Evolutionary conservation across 1,140 invertebrate genomes (phyloP).

Genomic region (Adoxophyes honmai): DNA sequence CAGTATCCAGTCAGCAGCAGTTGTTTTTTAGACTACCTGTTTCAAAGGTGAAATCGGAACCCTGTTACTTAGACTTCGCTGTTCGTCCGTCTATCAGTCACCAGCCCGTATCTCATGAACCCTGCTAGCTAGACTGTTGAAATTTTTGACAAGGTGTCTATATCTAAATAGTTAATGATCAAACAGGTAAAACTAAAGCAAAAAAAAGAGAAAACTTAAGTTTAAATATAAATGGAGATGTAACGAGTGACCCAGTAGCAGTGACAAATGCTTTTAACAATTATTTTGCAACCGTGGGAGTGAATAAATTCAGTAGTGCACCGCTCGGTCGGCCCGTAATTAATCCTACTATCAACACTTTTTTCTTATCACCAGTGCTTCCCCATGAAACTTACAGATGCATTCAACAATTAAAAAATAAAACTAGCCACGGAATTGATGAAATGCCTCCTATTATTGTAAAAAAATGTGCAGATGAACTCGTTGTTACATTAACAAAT

Average conservation of each 20-base stretch:
- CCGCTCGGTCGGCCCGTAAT: neutral
- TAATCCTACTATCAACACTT: neutral
- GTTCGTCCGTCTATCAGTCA: no score
- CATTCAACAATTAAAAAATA: conserved; percentile 1
- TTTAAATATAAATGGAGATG: no score
- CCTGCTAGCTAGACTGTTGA: no score
- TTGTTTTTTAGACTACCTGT: no score
- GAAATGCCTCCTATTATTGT: conserved; percentile 1
- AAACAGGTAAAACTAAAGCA: neutral
- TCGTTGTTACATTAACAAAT: neutral
- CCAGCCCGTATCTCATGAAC: no score
- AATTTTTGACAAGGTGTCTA: no score
- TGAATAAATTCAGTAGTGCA: neutral
- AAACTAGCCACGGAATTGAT: neutral
- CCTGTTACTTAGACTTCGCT: no score
- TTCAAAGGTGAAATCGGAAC: no score
- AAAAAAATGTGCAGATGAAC: conserved; percentile 8
- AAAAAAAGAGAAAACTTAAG: no score
- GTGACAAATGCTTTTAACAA: neutral
- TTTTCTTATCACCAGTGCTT: neutral
- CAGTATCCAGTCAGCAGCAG: no score
- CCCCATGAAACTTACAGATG: neutral
- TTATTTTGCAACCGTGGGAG: neutral
- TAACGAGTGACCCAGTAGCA: no score
- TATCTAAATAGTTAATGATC: conserved; percentile 7